Conservation (phyloP, 2,113 vertebrate species). For the Hipposideros armiger region DNA sequence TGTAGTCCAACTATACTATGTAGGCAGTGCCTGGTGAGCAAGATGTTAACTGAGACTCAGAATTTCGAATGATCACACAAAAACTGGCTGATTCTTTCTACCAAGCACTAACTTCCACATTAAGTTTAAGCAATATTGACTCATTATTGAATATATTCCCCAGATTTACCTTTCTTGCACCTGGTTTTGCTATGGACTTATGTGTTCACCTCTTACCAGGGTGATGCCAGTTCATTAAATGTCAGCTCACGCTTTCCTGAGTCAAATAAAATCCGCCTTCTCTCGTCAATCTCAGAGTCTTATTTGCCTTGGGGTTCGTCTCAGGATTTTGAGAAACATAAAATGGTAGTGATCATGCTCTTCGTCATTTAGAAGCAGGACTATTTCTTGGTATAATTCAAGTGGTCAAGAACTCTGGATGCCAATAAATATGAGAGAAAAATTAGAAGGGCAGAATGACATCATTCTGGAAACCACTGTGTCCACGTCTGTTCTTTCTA, state of each 20-base stretch:
- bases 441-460: neutral
- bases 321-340: neutral
- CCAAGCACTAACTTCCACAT: accelerated
- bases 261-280: neutral
- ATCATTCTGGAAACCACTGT: neutral
- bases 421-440: neutral
- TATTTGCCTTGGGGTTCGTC: neutral
- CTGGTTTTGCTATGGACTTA: neutral
- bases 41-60: neutral
- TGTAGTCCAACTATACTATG: too few relatives aligned
- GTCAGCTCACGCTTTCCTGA: neutral
- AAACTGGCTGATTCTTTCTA: accelerated
- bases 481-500: neutral
- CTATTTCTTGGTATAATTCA: neutral
- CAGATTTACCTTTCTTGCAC: accelerated
- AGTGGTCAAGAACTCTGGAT: neutral
- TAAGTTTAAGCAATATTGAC: accelerated
- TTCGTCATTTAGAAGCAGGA: neutral
- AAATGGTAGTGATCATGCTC: neutral
- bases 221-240: neutral
- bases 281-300: neutral
- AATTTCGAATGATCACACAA: too few relatives aligned
- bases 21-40: neutral
- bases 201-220: too few relatives aligned
- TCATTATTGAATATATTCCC: accelerated